Base-by-base conservation (phyloP, 2,113 vertebrate genomes). In the Clarias gariepinus region DNA sequence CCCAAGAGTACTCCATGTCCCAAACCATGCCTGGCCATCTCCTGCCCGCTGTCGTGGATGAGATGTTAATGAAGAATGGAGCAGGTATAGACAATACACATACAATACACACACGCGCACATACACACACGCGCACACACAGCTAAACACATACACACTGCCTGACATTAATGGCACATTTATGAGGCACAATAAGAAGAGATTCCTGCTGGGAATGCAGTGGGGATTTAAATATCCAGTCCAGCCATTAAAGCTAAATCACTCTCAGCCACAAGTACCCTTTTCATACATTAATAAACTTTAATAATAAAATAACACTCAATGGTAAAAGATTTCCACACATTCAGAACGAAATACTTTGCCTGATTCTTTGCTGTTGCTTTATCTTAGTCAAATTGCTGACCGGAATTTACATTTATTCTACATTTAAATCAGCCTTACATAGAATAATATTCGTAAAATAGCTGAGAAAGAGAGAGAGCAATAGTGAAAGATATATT, bases 11-110 rank as follows among this genome's bases (percentile, higher is more conserved):
- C 41, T 92, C 85, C 87, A 92, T 90, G 92, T 94, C 92, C 91
- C 93, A 94, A 93, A 84, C 91, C 93, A 93, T 94, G 91, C 92
- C 92, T 81, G 92, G 92, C 93, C 94, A 95, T 92, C 94, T 94
- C 88, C 91, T 92, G 89, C 91, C 92, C 91, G 88, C 89, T 93
- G 91, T 90, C 41, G 86, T 93, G 95, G 92, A 92, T 95, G 94
- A 95, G 91, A 95, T 94, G 94, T 95, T 95, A 94, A 94, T 92
- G 89, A 90, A 84, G 85, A 79, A 90, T 84, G 88, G 86, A 83
- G 80, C 68, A 85, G 80, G 90, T 53, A 66, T 55, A 84, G 55
- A 88, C 86, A 83, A 64, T 61, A 53, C 13, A 68, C 28, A 80
- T 3, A 36, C 33, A n/a, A n/a, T n/a, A 36, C 53, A 33, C 57